Percentiles rank a stretch among this genome's conserved stretches.
These are phyloP conservation scores for Hystrix brachyura DNA, from an alignment of 2,113 vertebrate species.

Conservation along the genomic window DNA sequence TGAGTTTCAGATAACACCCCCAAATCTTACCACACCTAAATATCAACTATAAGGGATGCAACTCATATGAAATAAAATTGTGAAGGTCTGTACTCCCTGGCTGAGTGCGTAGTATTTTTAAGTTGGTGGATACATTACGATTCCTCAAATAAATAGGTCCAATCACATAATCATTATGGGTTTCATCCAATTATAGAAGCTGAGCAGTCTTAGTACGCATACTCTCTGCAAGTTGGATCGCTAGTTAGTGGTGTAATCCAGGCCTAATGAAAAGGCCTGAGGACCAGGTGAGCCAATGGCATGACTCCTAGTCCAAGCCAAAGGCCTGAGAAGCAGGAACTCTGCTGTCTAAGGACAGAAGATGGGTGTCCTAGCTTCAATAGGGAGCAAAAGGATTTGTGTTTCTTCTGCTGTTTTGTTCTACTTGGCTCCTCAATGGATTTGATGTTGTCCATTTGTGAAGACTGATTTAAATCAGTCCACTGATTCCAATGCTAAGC, in stretches of 20 bases:
- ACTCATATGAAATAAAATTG: background rate
- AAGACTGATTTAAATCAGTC: background rate
- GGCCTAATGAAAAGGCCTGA: background rate
- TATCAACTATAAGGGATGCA: background rate
- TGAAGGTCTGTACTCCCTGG: background rate
- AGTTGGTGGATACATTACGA: background rate
- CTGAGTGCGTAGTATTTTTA: background rate
- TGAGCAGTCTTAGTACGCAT: background rate
- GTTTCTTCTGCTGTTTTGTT: background rate
- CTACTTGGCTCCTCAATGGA: background rate
- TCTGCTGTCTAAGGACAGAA: background rate
- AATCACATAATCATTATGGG: background rate
- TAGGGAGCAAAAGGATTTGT: too few species aligned
- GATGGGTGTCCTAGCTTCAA: background rate
- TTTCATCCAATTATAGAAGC: background rate
- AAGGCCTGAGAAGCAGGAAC: background rate
- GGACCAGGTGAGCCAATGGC: too few species aligned
- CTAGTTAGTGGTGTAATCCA: background rate
- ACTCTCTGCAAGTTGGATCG: background rate
- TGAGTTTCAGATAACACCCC: background rate
- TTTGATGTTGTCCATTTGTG: accelerated
- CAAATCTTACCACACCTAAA: slow-evolving; percentile 1
- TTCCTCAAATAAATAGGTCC: background rate
- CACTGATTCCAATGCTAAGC: background rate
- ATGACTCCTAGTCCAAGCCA: background rate